Evolutionary conservation across 2,888 invertebrate genomes (phyloP).

Genomic region (Cryptus viduatorius): DNA sequence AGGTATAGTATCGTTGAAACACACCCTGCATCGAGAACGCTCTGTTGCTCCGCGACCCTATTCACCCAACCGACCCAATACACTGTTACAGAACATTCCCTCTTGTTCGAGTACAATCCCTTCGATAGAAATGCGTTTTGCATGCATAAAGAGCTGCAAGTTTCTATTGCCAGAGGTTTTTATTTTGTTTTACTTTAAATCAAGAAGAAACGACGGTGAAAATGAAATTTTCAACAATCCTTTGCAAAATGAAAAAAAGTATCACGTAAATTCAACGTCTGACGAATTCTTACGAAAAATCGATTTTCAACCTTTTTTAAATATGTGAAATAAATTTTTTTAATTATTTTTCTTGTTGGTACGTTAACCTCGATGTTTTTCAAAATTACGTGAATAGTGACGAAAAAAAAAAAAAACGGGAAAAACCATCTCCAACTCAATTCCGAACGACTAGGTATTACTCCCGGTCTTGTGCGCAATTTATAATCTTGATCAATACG

Average conservation of each 20-base stretch:
- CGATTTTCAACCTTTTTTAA: too few species aligned
- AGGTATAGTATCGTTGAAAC: slow-evolving; percentile 10
- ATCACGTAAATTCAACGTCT: too few species aligned
- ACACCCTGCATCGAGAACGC: background rate
- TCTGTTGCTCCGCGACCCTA: slow-evolving; percentile 14
- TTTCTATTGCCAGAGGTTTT: background rate
- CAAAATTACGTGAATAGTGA: background rate
- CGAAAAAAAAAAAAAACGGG: background rate
- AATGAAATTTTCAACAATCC: background rate
- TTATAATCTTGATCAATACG: slow-evolving; percentile 1
- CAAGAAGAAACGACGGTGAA: background rate
- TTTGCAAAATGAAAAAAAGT: background rate
- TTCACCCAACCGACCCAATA: slow-evolving; percentile 21
- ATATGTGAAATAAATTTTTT: too few species aligned
- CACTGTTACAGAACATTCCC: slow-evolving; percentile 25
- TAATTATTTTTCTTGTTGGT: too few species aligned
- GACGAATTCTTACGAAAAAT: too few species aligned
- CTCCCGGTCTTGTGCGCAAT: slow-evolving; percentile 14
- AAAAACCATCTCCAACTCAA: background rate
- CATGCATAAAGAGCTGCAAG: slow-evolving; percentile 8
- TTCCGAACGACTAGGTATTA: background rate
- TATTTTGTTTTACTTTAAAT: background rate
- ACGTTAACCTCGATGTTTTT: too few species aligned
- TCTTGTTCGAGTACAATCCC: slow-evolving; percentile 7
- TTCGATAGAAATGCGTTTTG: slow-evolving; percentile 16